These are phyloP conservation scores for Thunnus thynnus DNA, from an alignment of 2,113 vertebrate species.

Conservation along the genomic window DNA sequence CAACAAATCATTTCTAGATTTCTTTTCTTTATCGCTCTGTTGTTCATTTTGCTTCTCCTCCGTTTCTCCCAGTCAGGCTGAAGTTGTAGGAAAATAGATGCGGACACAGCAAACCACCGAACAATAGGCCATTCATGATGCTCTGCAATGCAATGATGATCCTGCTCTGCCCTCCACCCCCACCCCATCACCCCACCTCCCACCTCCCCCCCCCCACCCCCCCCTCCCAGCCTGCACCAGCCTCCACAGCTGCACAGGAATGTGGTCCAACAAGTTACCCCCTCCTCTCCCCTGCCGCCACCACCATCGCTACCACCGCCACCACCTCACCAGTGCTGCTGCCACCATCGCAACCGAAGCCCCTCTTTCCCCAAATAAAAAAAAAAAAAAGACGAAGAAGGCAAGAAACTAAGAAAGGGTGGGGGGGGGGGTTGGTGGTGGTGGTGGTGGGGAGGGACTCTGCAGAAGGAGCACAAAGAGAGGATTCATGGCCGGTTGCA, in stretches of 20 bases:
- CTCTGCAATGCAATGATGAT: conserved; percentile 83
- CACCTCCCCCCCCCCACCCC: conserved; percentile 51
- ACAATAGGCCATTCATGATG: conserved; percentile 88
- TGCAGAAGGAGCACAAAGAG: conserved; percentile 85
- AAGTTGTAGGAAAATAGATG: conserved; percentile 79
- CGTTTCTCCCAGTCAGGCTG: conserved; percentile 68
- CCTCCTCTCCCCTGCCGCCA: conserved; percentile 44
- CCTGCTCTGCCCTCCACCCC: conserved; percentile 71
- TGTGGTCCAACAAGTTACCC: conserved; percentile 85
- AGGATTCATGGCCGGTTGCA: conserved; percentile 84
- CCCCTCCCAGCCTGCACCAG: conserved; percentile 76
- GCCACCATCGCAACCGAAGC: conserved; percentile 74
- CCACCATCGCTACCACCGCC: conserved; percentile 72
- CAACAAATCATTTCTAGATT: conserved; percentile 7
- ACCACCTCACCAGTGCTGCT: conserved; percentile 76
- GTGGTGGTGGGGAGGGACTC: conserved; percentile 60
- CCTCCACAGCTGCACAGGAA: conserved; percentile 89
- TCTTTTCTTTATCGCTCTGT: conserved; percentile 17
- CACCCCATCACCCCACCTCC: too few species aligned
- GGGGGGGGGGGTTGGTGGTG: conserved; percentile 6
- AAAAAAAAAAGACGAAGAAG: conserved; percentile 78
- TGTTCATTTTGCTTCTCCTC: conserved; percentile 25
- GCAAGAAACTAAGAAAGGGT: conserved; percentile 72
- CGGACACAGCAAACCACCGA: conserved; percentile 74
- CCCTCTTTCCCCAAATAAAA: conserved; percentile 64